phyloP scores from a whole-genome alignment of 2,797 vertebrate genomes.

The Coluber constrictor region DNA sequence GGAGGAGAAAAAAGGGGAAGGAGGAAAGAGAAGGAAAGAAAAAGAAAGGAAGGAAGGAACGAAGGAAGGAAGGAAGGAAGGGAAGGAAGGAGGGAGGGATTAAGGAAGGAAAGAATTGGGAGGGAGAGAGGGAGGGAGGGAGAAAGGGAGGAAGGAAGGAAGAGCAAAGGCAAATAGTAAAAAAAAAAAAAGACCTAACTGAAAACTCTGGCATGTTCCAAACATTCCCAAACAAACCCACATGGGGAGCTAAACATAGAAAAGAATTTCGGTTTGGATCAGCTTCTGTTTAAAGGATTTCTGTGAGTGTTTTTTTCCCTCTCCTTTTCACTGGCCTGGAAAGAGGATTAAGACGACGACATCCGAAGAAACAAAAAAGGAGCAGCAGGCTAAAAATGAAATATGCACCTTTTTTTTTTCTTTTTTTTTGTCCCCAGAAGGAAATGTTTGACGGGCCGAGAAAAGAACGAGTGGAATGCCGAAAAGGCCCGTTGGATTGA shows the following conservation, averaged over 20 bases:
- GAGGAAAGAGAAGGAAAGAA: not conserved
- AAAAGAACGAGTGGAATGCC: not conserved
- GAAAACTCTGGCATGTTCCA: not conserved
- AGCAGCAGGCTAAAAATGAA: not conserved
- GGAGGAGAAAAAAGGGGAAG: not conserved
- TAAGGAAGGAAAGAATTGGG: no score
- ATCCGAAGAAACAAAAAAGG: no score
- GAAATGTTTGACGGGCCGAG: not conserved
- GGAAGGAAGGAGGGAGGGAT: no score
- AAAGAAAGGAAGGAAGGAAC: not conserved
- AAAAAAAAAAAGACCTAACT: not conserved
- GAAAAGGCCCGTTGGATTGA: not conserved
- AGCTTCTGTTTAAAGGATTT: not conserved
- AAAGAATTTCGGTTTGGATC: not conserved
- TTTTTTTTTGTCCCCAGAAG: not conserved
- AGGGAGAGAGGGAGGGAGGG: accelerated
- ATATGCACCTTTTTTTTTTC: not conserved
- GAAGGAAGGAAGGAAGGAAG: no score
- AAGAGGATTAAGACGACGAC: not conserved
- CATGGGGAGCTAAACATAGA: not conserved
- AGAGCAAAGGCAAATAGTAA: not conserved
- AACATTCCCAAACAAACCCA: not conserved
- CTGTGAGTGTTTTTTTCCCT: not conserved
- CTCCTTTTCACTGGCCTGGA: not conserved
- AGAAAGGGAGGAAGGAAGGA: not conserved